Evolutionary conservation across 2,113 vertebrate species (phyloP).

Genomic region (Xenopus tropicalis): UCB_Xtro_10.0 CM004448.2:110237501-110238000

Average conservation of each 20-base stretch:
- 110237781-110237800: slow-evolving; percentile 64
- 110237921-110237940: too few relatives aligned
- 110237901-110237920: not conserved
- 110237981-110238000: too few relatives aligned
- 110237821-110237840: slow-evolving; percentile 61
- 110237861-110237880: slow-evolving; percentile 35
- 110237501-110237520: slow-evolving; percentile 32
- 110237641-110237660: slow-evolving; percentile 85
- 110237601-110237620: slow-evolving; percentile 88
- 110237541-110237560: slow-evolving; percentile 65
- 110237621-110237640: slow-evolving; percentile 88
- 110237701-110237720: slow-evolving; percentile 89
- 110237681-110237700: slow-evolving; percentile 83
- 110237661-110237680: slow-evolving; percentile 83
- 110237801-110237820: slow-evolving; percentile 63
- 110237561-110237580: slow-evolving; percentile 73
- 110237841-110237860: slow-evolving; percentile 58
- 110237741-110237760: slow-evolving; percentile 70
- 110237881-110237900: not conserved
- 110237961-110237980: too few relatives aligned
- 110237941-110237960: too few relatives aligned
- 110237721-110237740: slow-evolving; percentile 80
- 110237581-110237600: slow-evolving; percentile 86
- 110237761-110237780: slow-evolving; percentile 64
- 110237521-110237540: slow-evolving; percentile 36